A percentile compares a stretch with the other conserved stretches of the same genome.
These are phyloP conservation scores for Cephus sareptanus DNA, from an alignment of 2,888 invertebrate genomes.

Conservation along the genomic window DNA sequence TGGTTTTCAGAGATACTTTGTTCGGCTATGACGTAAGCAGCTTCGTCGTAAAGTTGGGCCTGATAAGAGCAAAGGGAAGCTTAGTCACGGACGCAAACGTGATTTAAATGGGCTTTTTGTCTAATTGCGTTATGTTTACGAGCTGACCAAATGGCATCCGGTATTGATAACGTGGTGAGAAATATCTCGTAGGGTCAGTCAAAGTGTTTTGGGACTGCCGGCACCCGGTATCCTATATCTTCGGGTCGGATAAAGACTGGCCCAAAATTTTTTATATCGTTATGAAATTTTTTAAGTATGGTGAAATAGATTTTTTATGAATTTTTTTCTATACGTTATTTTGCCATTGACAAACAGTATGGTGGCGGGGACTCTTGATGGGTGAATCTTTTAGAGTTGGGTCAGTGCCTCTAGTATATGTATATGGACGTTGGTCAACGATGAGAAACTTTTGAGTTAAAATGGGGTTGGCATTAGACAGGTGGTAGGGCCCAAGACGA, in stretches of 20 bases:
- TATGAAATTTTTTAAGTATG: no score
- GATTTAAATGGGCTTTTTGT: conserved; percentile 49
- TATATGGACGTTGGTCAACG: conserved; percentile 15
- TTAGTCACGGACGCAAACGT: conserved; percentile 23
- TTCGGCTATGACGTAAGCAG: no score
- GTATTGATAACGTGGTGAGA: not conserved
- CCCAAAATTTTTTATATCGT: no score
- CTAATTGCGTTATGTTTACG: conserved; percentile 55
- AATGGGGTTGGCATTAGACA: conserved; percentile 11
- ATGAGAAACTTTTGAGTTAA: no score
- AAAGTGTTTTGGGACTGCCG: no score
- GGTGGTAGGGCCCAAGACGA: conserved; percentile 12
- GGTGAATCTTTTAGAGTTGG: not conserved
- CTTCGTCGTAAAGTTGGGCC: not conserved
- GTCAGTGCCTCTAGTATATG: conserved; percentile 1
- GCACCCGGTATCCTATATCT: no score
- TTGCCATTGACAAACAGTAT: not conserved
- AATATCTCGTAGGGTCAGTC: no score
- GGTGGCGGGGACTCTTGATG: not conserved
- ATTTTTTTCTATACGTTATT: conserved; percentile 2
- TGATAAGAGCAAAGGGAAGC: not conserved
- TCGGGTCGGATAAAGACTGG: no score
- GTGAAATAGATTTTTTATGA: no score
- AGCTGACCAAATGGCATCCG: conserved; percentile 30
- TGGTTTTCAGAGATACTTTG: no score